A percentile compares a stretch with the other conserved stretches of the same genome.
phyloP scores from a whole-genome alignment of 2,888 invertebrate species.

The Spatulosminthurus flaviceps region DNA sequence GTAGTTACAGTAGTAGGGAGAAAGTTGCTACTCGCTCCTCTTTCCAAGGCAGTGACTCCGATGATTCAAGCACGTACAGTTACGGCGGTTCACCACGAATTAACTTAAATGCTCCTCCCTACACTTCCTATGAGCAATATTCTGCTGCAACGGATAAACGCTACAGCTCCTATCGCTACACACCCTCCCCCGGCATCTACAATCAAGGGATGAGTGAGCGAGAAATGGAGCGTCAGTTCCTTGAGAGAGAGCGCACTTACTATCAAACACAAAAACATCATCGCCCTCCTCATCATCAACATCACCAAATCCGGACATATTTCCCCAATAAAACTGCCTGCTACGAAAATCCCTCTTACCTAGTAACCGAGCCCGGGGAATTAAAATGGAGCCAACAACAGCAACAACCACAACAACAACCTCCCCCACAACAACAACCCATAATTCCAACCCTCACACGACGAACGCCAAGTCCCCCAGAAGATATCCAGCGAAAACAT shows the following conservation, averaged over 20 bases:
- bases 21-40: slow-evolving; percentile 42
- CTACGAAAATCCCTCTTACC: slow-evolving; percentile 63
- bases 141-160: background rate
- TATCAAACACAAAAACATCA: slow-evolving; percentile 57
- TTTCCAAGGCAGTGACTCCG: slow-evolving; percentile 60
- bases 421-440: slow-evolving; percentile 65
- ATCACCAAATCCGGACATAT: slow-evolving; percentile 50
- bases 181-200: slow-evolving; percentile 28
- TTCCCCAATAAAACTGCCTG: slow-evolving; percentile 62
- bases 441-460: slow-evolving; percentile 27
- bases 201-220: slow-evolving; percentile 46
- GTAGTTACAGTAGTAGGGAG: slow-evolving; percentile 12
- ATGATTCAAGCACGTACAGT: slow-evolving; percentile 59
- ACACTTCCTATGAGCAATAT: background rate
- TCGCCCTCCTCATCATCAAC: slow-evolving; percentile 49
- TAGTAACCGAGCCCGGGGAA: slow-evolving; percentile 63
- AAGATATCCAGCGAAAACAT: slow-evolving; percentile 67
- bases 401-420: slow-evolving; percentile 43
- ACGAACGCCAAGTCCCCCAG: slow-evolving; percentile 61
- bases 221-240: slow-evolving; percentile 52
- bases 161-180: no score
- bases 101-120: slow-evolving; percentile 7
- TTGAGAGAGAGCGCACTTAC: slow-evolving; percentile 62
- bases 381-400: slow-evolving; percentile 54
- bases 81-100: slow-evolving; percentile 44